phyloP scores from a whole-genome alignment of 2,888 invertebrate genomes.

The Eledona agricola region DNA sequence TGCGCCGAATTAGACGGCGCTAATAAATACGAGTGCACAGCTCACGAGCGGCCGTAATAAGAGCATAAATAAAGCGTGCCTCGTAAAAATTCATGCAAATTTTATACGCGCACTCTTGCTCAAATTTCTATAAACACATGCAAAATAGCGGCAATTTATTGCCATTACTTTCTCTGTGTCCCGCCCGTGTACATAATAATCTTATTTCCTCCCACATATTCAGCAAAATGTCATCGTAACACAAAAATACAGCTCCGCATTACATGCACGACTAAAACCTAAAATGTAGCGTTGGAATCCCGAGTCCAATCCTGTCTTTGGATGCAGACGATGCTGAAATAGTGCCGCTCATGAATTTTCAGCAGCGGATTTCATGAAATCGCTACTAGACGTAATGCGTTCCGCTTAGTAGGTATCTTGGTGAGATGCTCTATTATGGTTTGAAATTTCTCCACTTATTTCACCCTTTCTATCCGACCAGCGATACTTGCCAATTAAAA shows the following conservation, averaged over 20 bases:
- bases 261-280: slow-evolving; percentile 1
- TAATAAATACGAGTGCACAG: slow-evolving; percentile 10
- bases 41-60: slow-evolving; percentile 9
- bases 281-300: slow-evolving; percentile 1
- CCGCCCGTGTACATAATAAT: slow-evolving; percentile 28
- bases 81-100: slow-evolving; percentile 27
- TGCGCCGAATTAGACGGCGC: too few species aligned
- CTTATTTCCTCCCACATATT: slow-evolving; percentile 21
- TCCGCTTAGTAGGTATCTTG: slow-evolving; percentile 19
- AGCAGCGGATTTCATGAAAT: slow-evolving; percentile 19
- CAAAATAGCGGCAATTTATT: slow-evolving; percentile 33
- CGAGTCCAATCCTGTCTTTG: slow-evolving; percentile 9
- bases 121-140: slow-evolving; percentile 32
- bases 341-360: slow-evolving; percentile 17
- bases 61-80: slow-evolving; percentile 17
- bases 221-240: slow-evolving; percentile 13
- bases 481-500: slow-evolving; percentile 16
- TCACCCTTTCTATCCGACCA: slow-evolving; percentile 29
- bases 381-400: slow-evolving; percentile 3
- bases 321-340: slow-evolving; percentile 6
- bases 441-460: slow-evolving; percentile 39
- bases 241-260: slow-evolving; percentile 9
- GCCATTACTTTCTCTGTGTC: slow-evolving; percentile 19
- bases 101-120: slow-evolving; percentile 22
- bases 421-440: slow-evolving; percentile 34